Base-by-base conservation (phyloP, 2,888 invertebrate species). In the Andrena flavipes region DNA sequence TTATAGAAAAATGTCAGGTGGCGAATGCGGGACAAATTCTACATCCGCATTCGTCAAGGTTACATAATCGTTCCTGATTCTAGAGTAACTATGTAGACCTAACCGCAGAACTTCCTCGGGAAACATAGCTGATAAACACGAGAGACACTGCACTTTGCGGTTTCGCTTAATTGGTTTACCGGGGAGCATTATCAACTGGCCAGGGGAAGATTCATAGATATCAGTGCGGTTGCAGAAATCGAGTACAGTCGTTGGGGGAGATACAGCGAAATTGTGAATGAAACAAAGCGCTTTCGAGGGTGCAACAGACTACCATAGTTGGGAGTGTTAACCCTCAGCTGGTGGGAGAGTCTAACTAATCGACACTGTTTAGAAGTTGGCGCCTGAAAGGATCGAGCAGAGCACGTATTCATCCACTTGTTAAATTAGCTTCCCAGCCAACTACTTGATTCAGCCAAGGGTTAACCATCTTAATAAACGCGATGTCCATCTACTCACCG, bases 401-500 rank as follows among this genome's bases (percentile, higher is more conserved):
- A 42, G 16, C 16, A 42, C 4, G 42, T 13, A 42, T 42, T 42
- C 42, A 13, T 42, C 42, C 42, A 16, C 4, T 42, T 42, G 42
- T 16, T 42, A 13, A 1, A 42, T 42, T 16, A 4, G 10, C 56
- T 23, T 33, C 67, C 4, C 33, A 33, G 48, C 29, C 54, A 33
- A 8, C 51, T 30, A 54, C 35, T 42, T 10, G 13, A 0, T 1
- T 29, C 59, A 48, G 65, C 33, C 60, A 35, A 60, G 70, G 77
- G 51, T 69, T 42, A 67, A 67, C 62, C 67, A 60, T 10, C 33
- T 26, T 72, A 68, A 80, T 33, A 68, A 71, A 81, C 65, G 62
- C 73, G 62, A 51, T 59, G 42, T 42, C 42, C 33, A 10, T 59
- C 65, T 56, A 95, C 97, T 96, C 93, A 99, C 99, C 98, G 97